A percentile compares a stretch with the other conserved stretches of the same genome.
Conservation (phyloP, 2,797 vertebrate species). For the Pipistrellus pipistrellus region DNA sequence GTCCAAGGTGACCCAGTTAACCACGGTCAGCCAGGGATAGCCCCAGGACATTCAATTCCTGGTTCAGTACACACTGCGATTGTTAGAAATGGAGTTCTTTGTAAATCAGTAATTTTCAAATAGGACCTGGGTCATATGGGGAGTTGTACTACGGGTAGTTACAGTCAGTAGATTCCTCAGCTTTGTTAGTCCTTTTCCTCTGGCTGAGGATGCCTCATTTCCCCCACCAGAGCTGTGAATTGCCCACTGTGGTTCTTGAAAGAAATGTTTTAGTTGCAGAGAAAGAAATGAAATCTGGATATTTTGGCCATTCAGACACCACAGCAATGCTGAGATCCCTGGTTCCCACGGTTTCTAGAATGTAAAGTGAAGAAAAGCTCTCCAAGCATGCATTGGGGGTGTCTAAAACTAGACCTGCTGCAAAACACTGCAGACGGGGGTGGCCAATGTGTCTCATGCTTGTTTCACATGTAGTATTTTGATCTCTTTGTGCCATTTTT, state of each 20-base stretch:
- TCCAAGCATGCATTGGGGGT: background rate
- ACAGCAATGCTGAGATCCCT: background rate
- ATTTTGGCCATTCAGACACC: background rate
- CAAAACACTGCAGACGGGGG: background rate
- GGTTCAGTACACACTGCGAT: background rate
- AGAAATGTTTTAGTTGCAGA: constrained; percentile 2
- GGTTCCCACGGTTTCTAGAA: background rate
- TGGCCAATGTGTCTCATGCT: background rate
- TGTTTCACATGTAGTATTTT: constrained; percentile 18
- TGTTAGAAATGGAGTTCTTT: constrained; percentile 58
- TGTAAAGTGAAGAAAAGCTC: background rate
- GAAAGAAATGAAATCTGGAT: constrained; percentile 10
- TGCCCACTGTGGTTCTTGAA: constrained; percentile 10
- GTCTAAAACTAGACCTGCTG: background rate
- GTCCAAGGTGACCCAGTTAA: background rate
- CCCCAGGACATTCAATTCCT: constrained; percentile 12
- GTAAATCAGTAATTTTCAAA: constrained; percentile 25
- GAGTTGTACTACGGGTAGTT: constrained; percentile 21
- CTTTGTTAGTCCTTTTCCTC: constrained; percentile 50
- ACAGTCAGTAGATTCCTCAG: background rate
- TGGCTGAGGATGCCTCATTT: background rate
- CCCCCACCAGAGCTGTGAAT: background rate
- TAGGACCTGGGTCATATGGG: background rate
- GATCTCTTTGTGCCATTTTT: constrained; percentile 42
- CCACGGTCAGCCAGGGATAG: constrained; percentile 1